A percentile compares a stretch with the other conserved stretches of the same genome.
These are phyloP conservation scores for Plestiodon gilberti DNA, from an alignment of 2,113 vertebrate genomes.

Conservation along the genomic window DNA sequence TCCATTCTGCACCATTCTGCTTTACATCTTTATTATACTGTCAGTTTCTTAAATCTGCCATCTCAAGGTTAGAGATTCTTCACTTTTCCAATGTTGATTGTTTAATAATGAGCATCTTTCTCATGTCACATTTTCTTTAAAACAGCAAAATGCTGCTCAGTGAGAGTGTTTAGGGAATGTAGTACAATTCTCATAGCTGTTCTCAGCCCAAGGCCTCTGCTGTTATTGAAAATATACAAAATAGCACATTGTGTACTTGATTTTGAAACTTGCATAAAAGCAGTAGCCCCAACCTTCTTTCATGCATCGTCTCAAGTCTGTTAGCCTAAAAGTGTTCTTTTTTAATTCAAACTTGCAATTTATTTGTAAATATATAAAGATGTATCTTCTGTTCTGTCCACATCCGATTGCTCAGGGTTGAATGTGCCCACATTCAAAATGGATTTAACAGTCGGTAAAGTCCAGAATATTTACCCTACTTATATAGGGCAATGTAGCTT, in stretches of 20 bases:
- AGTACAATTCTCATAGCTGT: conserved; percentile 1
- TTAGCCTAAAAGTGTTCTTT: not conserved
- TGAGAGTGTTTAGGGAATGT: not conserved
- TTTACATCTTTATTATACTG: conserved; percentile 83
- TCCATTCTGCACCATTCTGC: conserved; percentile 82
- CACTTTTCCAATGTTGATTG: conserved; percentile 77
- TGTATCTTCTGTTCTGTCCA: not conserved
- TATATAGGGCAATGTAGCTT: not conserved
- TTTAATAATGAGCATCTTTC: conserved; percentile 66
- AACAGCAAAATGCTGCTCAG: conserved; percentile 35
- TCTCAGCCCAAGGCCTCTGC: not conserved
- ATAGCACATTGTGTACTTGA: not conserved
- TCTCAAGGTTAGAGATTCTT: conserved; percentile 83
- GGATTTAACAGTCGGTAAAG: not conserved
- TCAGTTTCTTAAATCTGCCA: conserved; percentile 84
- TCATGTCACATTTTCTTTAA: conserved; percentile 36
- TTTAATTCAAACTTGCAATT: not conserved
- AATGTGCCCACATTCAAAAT: not conserved
- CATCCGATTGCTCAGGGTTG: not conserved
- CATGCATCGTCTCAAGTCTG: too few species aligned
- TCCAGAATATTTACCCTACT: not conserved
- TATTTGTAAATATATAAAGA: not conserved
- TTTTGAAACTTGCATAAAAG: not conserved
- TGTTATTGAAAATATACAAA: conserved; percentile 1
- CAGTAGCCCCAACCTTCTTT: not conserved